Evolutionary conservation across 2,113 vertebrate species (phyloP), one percentile per base, ranked within the genome.

Genomic region (Grammomys dolichurus): DNA sequence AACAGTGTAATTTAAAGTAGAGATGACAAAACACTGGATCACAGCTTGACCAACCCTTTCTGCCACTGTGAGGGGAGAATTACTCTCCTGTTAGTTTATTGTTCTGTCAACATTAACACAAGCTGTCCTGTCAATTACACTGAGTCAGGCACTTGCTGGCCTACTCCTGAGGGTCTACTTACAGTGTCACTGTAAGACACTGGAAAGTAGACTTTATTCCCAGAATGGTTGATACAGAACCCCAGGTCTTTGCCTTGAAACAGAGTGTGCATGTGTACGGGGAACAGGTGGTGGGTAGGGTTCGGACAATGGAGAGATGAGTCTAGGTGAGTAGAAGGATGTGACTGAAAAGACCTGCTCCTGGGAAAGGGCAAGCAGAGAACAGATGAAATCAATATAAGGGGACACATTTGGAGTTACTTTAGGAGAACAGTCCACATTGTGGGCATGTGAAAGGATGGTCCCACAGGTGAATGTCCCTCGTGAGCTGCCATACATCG

Each of bases 61-160:
- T 36, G 48, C 93, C 69, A 67, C 24, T 85, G 58, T 70, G 54
- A 43, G 36, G 76, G 76, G 70, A 26, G 72, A 75, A 13, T 90
- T 70, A 36, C 31, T 82, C 56, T 72, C 73, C 82, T 58, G 46
- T 63, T 36, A 69, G 6, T 89, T 75, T 87, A 46, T 60, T 95
- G 33, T 58, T 85, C 67, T 69, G 78, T 96, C 72, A 95, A 56
- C 48, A 94, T 43, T 43, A 87, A 43, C 36, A 24, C 76, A 88
- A 76, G 51, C 40, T 56, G 24, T 73, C 40, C 67, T 89, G 60
- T 3, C n/a, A 76, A 28, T 28, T 9, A 65, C 70, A 31, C 14
- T 12, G 7, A 65, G 65, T 26, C 31, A 94, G 70, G 63, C 54
- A 48, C 48, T 51, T 43, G 4, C 28, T 78, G 40, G n/a, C 76